These are phyloP conservation scores for Microplitis mediator DNA, from an alignment of 1,140 invertebrate species.

Conservation along the genomic window DNA sequence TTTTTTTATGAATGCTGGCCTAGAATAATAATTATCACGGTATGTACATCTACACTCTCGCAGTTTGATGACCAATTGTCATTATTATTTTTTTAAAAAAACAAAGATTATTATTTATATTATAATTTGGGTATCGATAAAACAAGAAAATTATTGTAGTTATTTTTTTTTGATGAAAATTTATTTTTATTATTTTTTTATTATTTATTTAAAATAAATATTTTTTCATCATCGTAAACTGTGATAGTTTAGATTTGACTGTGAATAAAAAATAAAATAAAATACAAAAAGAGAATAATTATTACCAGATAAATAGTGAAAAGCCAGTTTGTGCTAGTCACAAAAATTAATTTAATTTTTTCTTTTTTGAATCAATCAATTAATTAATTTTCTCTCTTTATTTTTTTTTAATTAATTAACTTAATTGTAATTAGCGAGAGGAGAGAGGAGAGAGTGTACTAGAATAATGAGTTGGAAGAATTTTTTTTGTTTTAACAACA, in stretches of 20 bases:
- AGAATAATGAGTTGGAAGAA: no score
- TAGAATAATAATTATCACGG: not conserved
- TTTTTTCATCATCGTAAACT: not conserved
- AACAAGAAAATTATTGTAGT: no score
- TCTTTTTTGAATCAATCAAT: not conserved
- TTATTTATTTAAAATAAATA: not conserved
- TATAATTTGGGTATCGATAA: no score
- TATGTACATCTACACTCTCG: not conserved
- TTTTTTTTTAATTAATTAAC: not conserved
- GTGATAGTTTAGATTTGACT: not conserved
- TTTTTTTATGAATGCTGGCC: not conserved
- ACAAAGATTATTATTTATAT: not conserved
- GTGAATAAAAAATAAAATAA: not conserved
- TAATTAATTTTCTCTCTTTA: not conserved
- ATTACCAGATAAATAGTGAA: not conserved
- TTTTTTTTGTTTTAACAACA: no score
- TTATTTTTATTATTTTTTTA: not conserved
- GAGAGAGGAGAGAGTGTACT: no score
- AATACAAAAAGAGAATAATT: not conserved
- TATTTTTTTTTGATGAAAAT: not conserved
- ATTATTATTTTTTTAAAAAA: not conserved
- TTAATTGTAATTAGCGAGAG: not conserved
- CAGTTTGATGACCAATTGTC: not conserved
- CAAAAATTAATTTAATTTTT: conserved; percentile 5
- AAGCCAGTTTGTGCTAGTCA: conserved; percentile 40